These are phyloP conservation scores for Aphelocoma californica DNA, from an alignment of 2,797 vertebrate species.

Conservation along the genomic window DNA sequence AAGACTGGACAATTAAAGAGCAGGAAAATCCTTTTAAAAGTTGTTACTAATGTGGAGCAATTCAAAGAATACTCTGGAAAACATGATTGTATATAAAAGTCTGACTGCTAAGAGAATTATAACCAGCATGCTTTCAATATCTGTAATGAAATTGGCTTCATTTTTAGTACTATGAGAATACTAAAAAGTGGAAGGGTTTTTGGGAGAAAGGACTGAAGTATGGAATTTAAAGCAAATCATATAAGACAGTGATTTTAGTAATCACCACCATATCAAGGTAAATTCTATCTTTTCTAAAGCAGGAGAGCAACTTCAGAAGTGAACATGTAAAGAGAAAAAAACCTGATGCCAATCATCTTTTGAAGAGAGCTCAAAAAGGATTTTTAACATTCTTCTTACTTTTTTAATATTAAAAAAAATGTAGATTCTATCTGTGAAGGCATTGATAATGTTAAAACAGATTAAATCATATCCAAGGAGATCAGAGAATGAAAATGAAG, in stretches of 20 bases:
- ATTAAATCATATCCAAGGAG: background rate
- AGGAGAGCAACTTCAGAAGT: background rate
- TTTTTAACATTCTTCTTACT: background rate
- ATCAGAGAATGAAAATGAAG: slow-evolving; percentile 8
- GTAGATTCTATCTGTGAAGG: background rate
- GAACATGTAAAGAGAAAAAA: background rate
- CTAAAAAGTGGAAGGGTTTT: background rate
- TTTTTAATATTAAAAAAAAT: background rate
- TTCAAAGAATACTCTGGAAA: background rate
- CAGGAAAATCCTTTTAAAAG: slow-evolving; percentile 44
- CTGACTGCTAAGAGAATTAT: slow-evolving; percentile 16
- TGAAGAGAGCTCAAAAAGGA: background rate
- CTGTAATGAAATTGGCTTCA: background rate
- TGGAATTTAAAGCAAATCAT: background rate
- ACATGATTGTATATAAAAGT: background rate
- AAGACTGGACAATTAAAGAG: slow-evolving; percentile 21
- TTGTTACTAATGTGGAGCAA: slow-evolving; percentile 27
- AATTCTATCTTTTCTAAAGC: background rate
- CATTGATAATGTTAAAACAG: background rate
- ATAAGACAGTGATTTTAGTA: background rate
- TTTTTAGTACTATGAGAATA: background rate
- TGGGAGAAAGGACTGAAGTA: background rate
- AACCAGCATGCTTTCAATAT: background rate
- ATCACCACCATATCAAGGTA: background rate
- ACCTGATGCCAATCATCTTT: background rate